Evolutionary conservation across 2,113 vertebrate genomes (phyloP), one percentile per base, ranked within the genome.

Genomic region (Dromiciops gliroides): DNA sequence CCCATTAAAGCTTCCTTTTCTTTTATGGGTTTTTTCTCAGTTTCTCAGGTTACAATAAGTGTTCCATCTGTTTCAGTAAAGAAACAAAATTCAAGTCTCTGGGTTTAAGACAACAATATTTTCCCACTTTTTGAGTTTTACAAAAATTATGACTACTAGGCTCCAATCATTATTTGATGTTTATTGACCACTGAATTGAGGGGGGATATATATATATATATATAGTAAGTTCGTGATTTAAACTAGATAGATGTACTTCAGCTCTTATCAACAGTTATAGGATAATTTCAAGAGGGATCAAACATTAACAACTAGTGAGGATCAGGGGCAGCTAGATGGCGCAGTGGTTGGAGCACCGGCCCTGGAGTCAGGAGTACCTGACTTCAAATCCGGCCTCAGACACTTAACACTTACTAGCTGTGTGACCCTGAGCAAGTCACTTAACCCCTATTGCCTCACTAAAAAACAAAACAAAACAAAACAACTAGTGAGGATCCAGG

Each of bases 41-140:
- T 25, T 51, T 52, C 60, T 60, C 67, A 51, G 92, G 8, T 53
- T 94, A 50, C 90, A 37, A 92, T 44, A 83, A 44, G 2, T 83
- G 37, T 22, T 83, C 37, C 92, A 93, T 3, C 88, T 28, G 49
- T 12, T 90, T 50, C 16, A 90, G 49, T 0, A 90, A 91, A 49
- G 48, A 92, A 96, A 94, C 51, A 28, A 3, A 89, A 50, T 51
- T 95, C 60, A 92, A 28, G 92, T 8, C 25, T 95, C 49, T 93
- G 67, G 93, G 89, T 48, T 22, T 92, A 94, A 95, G 92, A 56
- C 9, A 51, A 56, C n/a, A 50, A 26, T 47, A 16, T 0, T 50
- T 91, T 91, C 83, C 60, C 23, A 37, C 6, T 52, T 95, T 95
- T 95, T 88, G 91, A 93, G 60, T 52, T 28, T 92, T 67, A 93